phyloP scores from a whole-genome alignment of 2,888 invertebrate genomes.

The Pyralis farinalis region DNA sequence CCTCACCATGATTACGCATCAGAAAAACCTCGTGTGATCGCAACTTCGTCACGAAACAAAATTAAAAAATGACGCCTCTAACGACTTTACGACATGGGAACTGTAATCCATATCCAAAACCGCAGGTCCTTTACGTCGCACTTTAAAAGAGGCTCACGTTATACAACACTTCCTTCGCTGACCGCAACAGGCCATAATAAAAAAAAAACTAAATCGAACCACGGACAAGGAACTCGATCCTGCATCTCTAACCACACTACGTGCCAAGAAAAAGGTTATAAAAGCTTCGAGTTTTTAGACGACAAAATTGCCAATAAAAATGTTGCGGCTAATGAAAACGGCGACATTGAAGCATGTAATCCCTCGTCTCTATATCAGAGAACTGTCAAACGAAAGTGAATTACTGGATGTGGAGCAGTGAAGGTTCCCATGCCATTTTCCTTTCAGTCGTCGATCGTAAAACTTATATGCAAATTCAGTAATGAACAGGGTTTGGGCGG shows the following conservation, averaged over 20 bases:
- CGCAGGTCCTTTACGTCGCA: conserved; percentile 44
- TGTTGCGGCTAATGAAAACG: conserved; percentile 3
- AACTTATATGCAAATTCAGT: conserved; percentile 49
- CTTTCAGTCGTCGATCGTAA: conserved; percentile 29
- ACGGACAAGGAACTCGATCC: conserved; percentile 54
- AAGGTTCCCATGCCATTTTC: conserved; percentile 31
- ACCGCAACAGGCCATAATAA: conserved; percentile 53
- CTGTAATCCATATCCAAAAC: conserved; percentile 57
- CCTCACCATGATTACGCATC: conserved; percentile 12
- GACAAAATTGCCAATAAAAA: conserved; percentile 10
- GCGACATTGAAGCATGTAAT: conserved; percentile 6
- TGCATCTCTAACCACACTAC: conserved; percentile 49
- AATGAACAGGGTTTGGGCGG: conserved; percentile 47
- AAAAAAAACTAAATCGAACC: conserved; percentile 32
- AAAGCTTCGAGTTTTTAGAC: conserved; percentile 11
- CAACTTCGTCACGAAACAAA: conserved; percentile 14
- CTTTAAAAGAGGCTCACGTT: conserved; percentile 30
- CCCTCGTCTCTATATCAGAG: conserved; percentile 14
- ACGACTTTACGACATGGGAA: conserved; percentile 48
- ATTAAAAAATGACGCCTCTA: conserved; percentile 21
- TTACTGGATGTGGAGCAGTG: conserved; percentile 16
- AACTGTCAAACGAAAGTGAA: conserved; percentile 35
- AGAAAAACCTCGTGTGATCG: conserved; percentile 34
- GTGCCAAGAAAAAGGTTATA: conserved; percentile 22
- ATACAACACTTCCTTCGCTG: conserved; percentile 60